Evolutionary conservation across 2,113 vertebrate genomes (phyloP), one percentile per base, ranked within the genome.

Genomic region (Trematomus loennbergii): DNA sequence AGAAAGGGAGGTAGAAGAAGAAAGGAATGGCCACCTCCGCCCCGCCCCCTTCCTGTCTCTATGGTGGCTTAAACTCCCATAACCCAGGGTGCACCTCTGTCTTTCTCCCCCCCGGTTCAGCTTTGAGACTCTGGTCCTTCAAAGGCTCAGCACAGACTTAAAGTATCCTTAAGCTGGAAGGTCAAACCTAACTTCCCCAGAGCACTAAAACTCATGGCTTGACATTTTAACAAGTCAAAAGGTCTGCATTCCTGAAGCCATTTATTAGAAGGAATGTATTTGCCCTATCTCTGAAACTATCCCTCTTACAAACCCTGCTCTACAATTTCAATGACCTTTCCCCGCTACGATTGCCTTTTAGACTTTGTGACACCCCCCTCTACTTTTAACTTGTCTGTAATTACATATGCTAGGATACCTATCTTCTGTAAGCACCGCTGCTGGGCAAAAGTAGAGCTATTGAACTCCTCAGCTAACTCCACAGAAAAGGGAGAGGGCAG

Each of bases 61-160:
- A 59, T 20, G 57, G 84, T 76, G 77, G 71, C 84, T 82, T 68
- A 45, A 74, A 68, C n/a, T 57, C 57, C 33, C 49, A 50, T 68
- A 54, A 69, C 59, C n/a, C 55, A 54, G 60, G 66, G 46, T 64
- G 72, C 57, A 52, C 69, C 70, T 85, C 68, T 78, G 85, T 75
- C 75, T 57, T 18, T 63, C 83, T 89, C 82, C 64, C 81, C 73
- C 73, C 66, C 12, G 61, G 75, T 45, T 79, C 73, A 72, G 50
- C 5, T 66, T 61, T 57, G 33, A 46, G 17, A 43, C 29, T 29
- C 62, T 67, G 46, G 22, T 65, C 55, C 66, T 78, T 72, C 18
- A 77, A 83, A 78, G 25, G 33, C 62, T 79, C 49, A 61, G 82
- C 54, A 40, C 36, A 68, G 36, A 62, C 40, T 72, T 55, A 61